phyloP scores from a whole-genome alignment of 2,797 vertebrate genomes.

The Gorsachius magnificus region DNA sequence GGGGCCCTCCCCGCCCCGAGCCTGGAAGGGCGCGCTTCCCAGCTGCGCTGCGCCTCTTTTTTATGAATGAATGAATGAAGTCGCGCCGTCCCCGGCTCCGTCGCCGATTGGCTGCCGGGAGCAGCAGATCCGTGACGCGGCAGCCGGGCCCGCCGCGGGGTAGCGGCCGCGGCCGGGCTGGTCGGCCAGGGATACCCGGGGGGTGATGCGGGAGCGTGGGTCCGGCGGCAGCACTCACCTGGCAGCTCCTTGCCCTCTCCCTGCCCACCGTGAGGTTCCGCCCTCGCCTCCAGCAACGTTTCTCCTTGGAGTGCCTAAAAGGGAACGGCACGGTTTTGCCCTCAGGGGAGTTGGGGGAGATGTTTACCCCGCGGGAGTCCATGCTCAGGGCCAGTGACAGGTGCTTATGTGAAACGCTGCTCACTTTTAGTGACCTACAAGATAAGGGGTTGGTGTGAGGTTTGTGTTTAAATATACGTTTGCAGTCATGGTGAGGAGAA shows the following conservation, averaged over 20 bases:
- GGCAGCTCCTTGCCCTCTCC: background rate
- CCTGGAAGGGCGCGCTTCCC: background rate
- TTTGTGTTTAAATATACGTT: background rate
- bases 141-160: background rate
- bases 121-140: slow-evolving; percentile 72
- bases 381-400: background rate
- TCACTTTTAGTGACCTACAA: background rate
- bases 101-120: slow-evolving; percentile 69
- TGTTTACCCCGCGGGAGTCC: background rate
- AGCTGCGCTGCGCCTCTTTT: slow-evolving; percentile 20
- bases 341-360: background rate
- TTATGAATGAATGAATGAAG: slow-evolving; percentile 82
- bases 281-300: background rate
- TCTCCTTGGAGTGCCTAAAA: fast-evolving
- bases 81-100: slow-evolving; percentile 51
- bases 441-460: background rate
- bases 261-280: background rate
- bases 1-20: background rate
- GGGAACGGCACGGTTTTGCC: background rate
- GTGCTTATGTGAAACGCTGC: background rate
- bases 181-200: background rate
- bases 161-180: background rate
- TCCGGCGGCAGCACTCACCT: background rate
- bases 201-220: background rate
- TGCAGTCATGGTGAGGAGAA: background rate